Percentiles rank a stretch among this genome's conserved stretches.
These are phyloP conservation scores for Anarrhichthys ocellatus DNA, from an alignment of 2,113 vertebrate genomes.

Conservation along the genomic window DNA sequence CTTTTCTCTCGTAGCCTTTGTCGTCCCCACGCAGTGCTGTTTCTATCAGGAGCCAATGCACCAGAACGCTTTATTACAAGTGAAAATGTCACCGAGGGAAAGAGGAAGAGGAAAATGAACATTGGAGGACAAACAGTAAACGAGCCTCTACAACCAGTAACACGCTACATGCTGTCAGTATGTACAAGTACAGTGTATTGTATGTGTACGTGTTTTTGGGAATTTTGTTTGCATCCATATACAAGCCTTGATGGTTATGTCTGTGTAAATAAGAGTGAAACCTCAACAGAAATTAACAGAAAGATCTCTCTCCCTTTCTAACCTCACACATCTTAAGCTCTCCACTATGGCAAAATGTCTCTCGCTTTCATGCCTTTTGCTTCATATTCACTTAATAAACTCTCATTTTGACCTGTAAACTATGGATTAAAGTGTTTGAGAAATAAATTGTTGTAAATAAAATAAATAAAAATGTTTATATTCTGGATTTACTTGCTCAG, in stretches of 20 bases:
- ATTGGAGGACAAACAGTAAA: background rate
- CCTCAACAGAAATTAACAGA: background rate
- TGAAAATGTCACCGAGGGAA: slow-evolving; percentile 49
- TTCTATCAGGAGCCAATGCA: slow-evolving; percentile 54
- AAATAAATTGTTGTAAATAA: slow-evolving; percentile 5
- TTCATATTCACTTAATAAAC: background rate
- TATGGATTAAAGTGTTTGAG: background rate
- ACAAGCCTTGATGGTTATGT: background rate
- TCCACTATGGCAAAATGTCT: slow-evolving; percentile 7
- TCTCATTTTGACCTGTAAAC: background rate
- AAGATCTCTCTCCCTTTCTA: background rate
- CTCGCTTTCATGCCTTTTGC: background rate
- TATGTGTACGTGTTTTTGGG: background rate
- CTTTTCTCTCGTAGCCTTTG: background rate
- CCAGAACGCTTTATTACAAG: slow-evolving; percentile 46
- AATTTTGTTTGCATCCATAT: background rate
- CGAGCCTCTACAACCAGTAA: background rate
- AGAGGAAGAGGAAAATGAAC: slow-evolving; percentile 39
- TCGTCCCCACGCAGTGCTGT: slow-evolving; percentile 5
- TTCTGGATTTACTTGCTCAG: slow-evolving; percentile 13
- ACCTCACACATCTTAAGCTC: slow-evolving; percentile 16
- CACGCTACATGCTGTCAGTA: background rate
- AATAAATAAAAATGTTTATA: slow-evolving; percentile 1
- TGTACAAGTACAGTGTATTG: background rate
- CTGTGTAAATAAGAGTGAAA: background rate